Evolutionary conservation across 2,888 invertebrate genomes (phyloP).

Genomic region (Craniophora ligustri): DNA sequence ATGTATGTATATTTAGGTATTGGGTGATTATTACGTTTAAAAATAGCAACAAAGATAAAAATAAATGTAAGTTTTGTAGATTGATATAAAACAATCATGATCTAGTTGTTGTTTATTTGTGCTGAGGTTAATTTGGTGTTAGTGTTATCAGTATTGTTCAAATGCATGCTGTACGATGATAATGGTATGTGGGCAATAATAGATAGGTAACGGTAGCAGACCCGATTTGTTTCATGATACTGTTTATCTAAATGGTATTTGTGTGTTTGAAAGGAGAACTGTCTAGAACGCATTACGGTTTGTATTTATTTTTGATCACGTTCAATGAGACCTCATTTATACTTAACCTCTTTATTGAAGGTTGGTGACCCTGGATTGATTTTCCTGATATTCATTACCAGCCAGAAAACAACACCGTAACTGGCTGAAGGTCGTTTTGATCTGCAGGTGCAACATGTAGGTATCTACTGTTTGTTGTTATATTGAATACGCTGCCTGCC

Average conservation of each 20-base stretch:
- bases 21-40: not conserved
- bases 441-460: too few species aligned
- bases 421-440: too few species aligned
- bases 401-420: too few species aligned
- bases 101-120: conserved; percentile 32
- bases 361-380: not conserved
- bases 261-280: conserved; percentile 24
- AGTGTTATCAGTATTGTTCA: conserved; percentile 19
- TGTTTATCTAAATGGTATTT: conserved; percentile 11
- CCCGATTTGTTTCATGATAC: conserved; percentile 8
- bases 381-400: not conserved
- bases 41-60: conserved; percentile 11
- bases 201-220: conserved; percentile 8
- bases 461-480: too few species aligned
- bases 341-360: conserved; percentile 15
- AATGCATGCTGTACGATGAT: conserved; percentile 28
- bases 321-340: not conserved
- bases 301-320: conserved; percentile 3
- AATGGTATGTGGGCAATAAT: conserved; percentile 10
- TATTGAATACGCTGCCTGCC: too few species aligned
- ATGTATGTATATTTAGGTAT: not conserved
- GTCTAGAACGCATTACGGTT: conserved; percentile 11
- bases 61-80: conserved; percentile 1
- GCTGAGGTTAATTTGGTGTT: conserved; percentile 22
- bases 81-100: conserved; percentile 16